phyloP scores from a whole-genome alignment of 2,888 invertebrate species.

The Apotomis betuletana region DNA sequence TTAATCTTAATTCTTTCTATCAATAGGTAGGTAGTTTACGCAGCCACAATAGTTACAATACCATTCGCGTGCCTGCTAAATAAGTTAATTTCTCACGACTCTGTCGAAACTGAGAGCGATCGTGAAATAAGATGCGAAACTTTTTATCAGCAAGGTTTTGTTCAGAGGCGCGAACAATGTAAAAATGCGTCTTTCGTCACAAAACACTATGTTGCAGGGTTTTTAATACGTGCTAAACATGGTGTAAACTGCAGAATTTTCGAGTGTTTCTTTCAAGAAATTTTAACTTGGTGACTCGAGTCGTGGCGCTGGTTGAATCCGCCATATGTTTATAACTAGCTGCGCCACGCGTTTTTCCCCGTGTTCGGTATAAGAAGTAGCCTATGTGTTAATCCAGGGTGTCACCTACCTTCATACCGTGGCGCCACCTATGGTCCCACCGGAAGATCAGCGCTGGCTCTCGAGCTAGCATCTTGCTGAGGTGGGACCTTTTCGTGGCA shows the following conservation, averaged over 20 bases:
- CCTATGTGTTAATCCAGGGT: too few relatives aligned
- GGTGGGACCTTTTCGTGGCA: too few relatives aligned
- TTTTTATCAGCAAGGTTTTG: slow-evolving; percentile 62
- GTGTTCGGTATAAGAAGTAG: too few relatives aligned
- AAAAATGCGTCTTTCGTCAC: slow-evolving; percentile 41
- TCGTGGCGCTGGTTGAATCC: not conserved
- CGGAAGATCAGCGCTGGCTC: too few relatives aligned
- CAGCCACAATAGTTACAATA: slow-evolving; percentile 19
- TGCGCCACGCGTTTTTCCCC: too few relatives aligned
- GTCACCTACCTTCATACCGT: too few relatives aligned
- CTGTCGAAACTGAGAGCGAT: slow-evolving; percentile 67
- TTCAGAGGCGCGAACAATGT: slow-evolving; percentile 55
- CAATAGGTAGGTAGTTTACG: slow-evolving; percentile 19
- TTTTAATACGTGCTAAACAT: slow-evolving; percentile 32
- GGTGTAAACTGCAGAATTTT: slow-evolving; percentile 15
- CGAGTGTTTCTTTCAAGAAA: not conserved
- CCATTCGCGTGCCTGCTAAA: slow-evolving; percentile 30
- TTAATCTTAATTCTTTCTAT: slow-evolving; percentile 1
- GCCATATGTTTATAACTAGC: not conserved
- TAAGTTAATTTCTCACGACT: slow-evolving; percentile 64
- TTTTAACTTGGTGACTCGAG: not conserved
- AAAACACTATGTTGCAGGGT: slow-evolving; percentile 26
- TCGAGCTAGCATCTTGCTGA: too few relatives aligned
- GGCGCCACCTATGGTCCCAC: too few relatives aligned
- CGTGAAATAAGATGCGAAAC: slow-evolving; percentile 67